phyloP scores from a whole-genome alignment of 2,888 invertebrate species.

The Oscheius sp. region DNA sequence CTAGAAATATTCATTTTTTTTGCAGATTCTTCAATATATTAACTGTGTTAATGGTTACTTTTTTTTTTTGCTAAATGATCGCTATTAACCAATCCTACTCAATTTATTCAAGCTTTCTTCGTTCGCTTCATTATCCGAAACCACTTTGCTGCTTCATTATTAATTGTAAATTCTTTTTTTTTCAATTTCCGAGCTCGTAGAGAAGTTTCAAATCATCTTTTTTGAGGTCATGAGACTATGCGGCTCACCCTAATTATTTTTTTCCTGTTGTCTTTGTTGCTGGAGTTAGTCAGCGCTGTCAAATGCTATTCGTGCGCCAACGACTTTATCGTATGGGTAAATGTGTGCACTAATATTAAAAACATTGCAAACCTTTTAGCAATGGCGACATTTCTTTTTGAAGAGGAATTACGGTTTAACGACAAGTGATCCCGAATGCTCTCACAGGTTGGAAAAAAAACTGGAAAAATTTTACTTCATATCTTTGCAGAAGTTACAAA shows the following conservation, averaged over 20 bases:
- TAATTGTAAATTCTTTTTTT: neutral
- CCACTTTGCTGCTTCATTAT: neutral
- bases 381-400: slow-evolving; percentile 66
- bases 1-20: no score
- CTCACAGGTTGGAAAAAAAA: slow-evolving; percentile 32
- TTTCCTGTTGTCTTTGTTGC: neutral
- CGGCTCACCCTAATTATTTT: slow-evolving; percentile 16
- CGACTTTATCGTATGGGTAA: slow-evolving; percentile 67
- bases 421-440: slow-evolving; percentile 56
- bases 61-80: slow-evolving; percentile 2
- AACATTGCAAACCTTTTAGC: no score
- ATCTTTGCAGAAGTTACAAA: slow-evolving; percentile 41
- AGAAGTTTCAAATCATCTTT: neutral
- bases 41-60: no score
- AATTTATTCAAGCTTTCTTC: neutral
- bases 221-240: slow-evolving; percentile 29
- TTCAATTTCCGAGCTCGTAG: neutral
- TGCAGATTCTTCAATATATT: no score
- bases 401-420: slow-evolving; percentile 64
- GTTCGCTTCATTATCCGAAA: neutral
- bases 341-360: no score
- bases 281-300: slow-evolving; percentile 37
- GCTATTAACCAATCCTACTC: slow-evolving; percentile 17
- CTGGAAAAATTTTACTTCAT: no score
- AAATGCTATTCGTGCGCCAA: slow-evolving; percentile 66